Percentiles rank a stretch among this genome's conserved stretches.
phyloP scores from a whole-genome alignment of 2,888 invertebrate species.

The Teleiodes luculella region DNA sequence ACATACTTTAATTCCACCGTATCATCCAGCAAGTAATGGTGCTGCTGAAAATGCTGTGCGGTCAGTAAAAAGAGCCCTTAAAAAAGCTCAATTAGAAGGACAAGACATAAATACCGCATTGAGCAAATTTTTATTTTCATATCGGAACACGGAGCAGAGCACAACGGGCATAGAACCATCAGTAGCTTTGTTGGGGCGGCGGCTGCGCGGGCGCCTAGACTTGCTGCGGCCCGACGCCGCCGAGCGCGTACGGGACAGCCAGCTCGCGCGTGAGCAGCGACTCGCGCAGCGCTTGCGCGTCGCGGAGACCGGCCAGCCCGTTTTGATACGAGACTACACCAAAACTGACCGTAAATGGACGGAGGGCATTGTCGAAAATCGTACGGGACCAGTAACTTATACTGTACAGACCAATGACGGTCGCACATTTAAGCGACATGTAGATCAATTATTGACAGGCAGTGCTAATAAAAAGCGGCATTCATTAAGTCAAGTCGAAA shows the following conservation, averaged over 20 bases:
- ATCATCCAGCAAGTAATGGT: conserved; percentile 2
- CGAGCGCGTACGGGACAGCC: not conserved
- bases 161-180: not conserved
- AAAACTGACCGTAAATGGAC: not conserved
- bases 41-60: conserved; percentile 1
- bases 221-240: conserved; percentile 1
- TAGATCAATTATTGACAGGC: too few relatives aligned
- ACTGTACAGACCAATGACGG: not conserved
- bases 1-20: not conserved
- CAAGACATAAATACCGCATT: not conserved
- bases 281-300: too few relatives aligned
- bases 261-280: too few relatives aligned
- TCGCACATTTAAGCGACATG: not conserved
- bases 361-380: not conserved
- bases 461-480: too few relatives aligned
- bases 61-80: not conserved
- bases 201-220: not conserved
- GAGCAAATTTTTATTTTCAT: conserved; percentile 10
- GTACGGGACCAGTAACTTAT: not conserved
- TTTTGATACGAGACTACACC: not conserved
- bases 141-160: conserved; percentile 13
- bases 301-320: too few relatives aligned
- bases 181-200: not conserved
- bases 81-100: not conserved
- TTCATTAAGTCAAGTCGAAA: too few relatives aligned